Evolutionary conservation across 1,140 invertebrate species (phyloP), one percentile per base, ranked within the genome.

Genomic region (Drosophila lacertosa): DNA sequence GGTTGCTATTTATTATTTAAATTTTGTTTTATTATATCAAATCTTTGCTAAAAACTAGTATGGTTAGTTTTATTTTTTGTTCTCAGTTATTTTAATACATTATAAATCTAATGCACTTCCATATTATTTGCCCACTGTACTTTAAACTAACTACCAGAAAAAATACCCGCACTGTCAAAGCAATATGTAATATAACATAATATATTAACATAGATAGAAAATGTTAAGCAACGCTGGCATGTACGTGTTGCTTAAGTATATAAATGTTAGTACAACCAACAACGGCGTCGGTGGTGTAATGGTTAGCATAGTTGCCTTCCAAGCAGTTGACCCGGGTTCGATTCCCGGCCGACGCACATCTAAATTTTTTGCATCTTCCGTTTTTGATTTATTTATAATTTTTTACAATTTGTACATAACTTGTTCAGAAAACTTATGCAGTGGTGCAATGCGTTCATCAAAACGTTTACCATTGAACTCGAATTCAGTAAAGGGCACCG

Each of bases 281-380:
- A n/a, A 11, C 10, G 89, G 93, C 93, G 93, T 94, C 93, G 93
- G 93, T 94, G 94, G 94, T 94, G 94, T 94, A 94, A 94, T 94
- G 94, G 93, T 94, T 92, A 94, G 93, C 94, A 94, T 94, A 94
- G 93, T 94, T 94, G 93, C 93, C 93, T 97, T 97, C 96, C 95
- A 97, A 97, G 96, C 96, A 96, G 95, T 96, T 96, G 96, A 97
- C 95, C 96, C 95, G 95, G 95, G 96, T 97, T 97, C 96, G 96
- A 97, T 95, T 97, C 96, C 95, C 96, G 95, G 95, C 95, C 95
- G 94, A 95, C 95, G 95, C 95, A 83, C 35, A 95, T 90, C 9
- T 13, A 55, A 37, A 9, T 37, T 80, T 82, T 83, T 81, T 77
- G 16, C 35, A 9, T n/a, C 11, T 33, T 15, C 18, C 3, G 32